Evolutionary conservation across 2,797 vertebrate species (phyloP), one percentile per base, ranked within the genome.

Genomic region (Nothura maculosa): DNA sequence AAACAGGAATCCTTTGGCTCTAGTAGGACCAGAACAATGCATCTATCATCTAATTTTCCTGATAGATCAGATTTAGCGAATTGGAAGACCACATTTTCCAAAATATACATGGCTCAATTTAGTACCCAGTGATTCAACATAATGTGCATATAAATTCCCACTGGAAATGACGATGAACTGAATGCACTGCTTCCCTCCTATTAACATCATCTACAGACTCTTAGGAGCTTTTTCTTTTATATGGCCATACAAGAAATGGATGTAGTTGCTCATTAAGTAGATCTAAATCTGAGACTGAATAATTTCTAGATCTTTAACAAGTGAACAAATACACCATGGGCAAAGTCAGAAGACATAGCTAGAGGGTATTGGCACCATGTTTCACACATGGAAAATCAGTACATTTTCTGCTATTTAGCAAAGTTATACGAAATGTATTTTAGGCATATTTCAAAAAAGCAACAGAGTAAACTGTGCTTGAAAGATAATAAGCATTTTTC

Each of bases 331-430:
- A 81, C 2, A 47, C 22, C 40, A 38, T n/a, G 28, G 10, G 30
- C 93, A 28, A 94, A 94, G 94, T 77, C 12, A 17, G 78, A 95
- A 45, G n/a, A 63, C 6, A 12, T 15, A 43, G 8, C 3, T 73
- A 83, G 8, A 61, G 9, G 11, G 24, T 82, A 57, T 19, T 89
- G 55, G 5, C 61, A 76, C 34, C 38, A 36, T 45, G 21, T 85
- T 69, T 82, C 77, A 52, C 57, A 57, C 19, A 7, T 19, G 61
- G 85, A 97, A 95, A 95, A 75, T 54, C 30, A 54, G 13, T 92
- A 82, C 9, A 67, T 90, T 96, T 96, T 85, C 79, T 89, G 62
- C 28, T 38, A 34, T 85, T 92, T 77, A 91, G 22, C 6, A 78
- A 32, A 87, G 4, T 5, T 57, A 7, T 73, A 19, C 42, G 22